These are phyloP conservation scores for Sitta carolinensis DNA, from an alignment of 2,797 vertebrate genomes.

Conservation along the genomic window DNA sequence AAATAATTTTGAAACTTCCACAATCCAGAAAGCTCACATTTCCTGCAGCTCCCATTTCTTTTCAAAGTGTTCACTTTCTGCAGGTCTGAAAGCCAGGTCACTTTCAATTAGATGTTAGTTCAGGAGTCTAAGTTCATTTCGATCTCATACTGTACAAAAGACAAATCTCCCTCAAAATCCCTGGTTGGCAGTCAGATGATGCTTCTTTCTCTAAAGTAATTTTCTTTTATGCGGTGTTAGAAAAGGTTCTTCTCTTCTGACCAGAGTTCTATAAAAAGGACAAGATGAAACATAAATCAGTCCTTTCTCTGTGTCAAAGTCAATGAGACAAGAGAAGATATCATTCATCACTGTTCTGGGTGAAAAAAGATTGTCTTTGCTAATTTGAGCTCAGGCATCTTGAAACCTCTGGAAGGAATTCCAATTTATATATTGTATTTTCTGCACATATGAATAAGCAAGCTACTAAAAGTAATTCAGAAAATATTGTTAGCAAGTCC, in stretches of 20 bases:
- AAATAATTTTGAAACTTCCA: background rate
- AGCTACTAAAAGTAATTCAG: background rate
- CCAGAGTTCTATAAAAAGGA: background rate
- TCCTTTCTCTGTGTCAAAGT: background rate
- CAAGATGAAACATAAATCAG: background rate
- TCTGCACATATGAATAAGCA: background rate
- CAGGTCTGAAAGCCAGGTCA: background rate
- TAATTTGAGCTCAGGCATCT: background rate
- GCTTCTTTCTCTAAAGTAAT: background rate
- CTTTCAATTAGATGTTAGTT: background rate
- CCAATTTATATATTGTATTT: background rate
- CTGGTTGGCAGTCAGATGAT: background rate
- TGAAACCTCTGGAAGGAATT: background rate
- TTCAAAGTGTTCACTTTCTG: background rate
- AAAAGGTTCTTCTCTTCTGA: background rate
- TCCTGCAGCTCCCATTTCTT: background rate
- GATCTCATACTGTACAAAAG: background rate
- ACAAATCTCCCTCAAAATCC: background rate
- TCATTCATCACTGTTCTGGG: background rate
- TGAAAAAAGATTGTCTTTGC: background rate
- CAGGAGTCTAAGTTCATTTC: background rate
- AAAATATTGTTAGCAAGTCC: background rate
- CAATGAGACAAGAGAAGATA: background rate
- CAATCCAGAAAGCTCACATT: background rate
- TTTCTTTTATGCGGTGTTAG: background rate